phyloP scores from a whole-genome alignment of 1,140 invertebrate genomes.

The Campodea augens region DNA sequence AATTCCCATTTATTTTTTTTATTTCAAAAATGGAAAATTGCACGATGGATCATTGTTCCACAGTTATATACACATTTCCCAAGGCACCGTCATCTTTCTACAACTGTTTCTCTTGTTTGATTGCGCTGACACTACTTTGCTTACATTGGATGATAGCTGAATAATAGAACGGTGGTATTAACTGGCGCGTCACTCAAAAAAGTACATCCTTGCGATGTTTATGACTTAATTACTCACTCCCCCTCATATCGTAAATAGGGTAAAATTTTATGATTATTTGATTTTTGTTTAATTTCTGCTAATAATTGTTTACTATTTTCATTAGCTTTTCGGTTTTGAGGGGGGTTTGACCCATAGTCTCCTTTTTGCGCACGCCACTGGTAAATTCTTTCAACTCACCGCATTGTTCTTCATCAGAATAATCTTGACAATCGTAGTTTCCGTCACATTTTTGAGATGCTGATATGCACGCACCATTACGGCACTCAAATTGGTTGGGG shows the following conservation, averaged over 20 bases:
- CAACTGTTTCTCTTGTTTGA: no score
- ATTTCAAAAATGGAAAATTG: no score
- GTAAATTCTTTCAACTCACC: constrained; percentile 1
- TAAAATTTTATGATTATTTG: neutral
- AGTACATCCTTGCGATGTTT: neutral
- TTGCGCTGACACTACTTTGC: no score
- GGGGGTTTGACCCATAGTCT: neutral
- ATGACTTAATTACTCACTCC: neutral
- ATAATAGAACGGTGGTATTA: no score
- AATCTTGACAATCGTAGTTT: constrained; percentile 23
- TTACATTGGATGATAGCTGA: no score
- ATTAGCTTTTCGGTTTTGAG: neutral
- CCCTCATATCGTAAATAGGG: constrained; percentile 1
- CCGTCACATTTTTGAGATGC: constrained; percentile 22
- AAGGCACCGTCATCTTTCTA: neutral
- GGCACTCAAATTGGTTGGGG: constrained; percentile 19
- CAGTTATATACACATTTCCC: neutral
- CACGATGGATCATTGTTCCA: no score
- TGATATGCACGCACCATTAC: constrained; percentile 24
- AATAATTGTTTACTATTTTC: neutral
- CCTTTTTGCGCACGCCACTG: constrained; percentile 1
- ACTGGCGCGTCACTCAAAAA: no score
- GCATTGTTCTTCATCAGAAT: constrained; percentile 27
- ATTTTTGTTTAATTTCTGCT: neutral
- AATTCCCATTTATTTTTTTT: neutral